Base-by-base conservation (phyloP, 2,113 vertebrate genomes). In the Phyllostomus discolor region DNA sequence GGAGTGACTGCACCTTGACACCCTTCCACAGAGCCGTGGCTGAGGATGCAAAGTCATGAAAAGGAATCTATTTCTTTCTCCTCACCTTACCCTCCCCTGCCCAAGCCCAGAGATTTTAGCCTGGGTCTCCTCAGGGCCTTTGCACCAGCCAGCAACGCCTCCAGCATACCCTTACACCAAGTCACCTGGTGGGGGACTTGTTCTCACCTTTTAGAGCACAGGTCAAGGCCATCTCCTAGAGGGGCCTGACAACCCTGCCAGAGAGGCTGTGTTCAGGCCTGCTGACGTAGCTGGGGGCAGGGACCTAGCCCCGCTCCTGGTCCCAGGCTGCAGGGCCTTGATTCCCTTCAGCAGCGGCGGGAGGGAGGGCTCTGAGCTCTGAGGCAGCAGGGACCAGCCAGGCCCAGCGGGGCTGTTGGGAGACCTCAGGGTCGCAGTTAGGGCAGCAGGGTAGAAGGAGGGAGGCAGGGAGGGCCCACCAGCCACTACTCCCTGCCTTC, bases 401-500 rank as follows among this genome's bases (percentile, higher is more conserved):
- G 24, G 50, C 12, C 57, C 17, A 5, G 69, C 0, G 8, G 0
- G 33, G 50, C 26, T 20, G 10, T 4, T 4, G 59, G 26, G 2
- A 57, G 38, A 35, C 28, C 84, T 24, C 1, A 9, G 79, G 50
- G 12, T 59, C 15, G 7, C 28, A 35, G 66, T 48, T n/a, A 16
- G 80, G 78, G 41, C n/a, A 2, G 24, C 8, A 5, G 75, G 20
- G 67, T 26, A n/a, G 46, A 46, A 66, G 48, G n/a, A 59, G 35
- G n/a, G 38, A 16, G 38, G 38, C 38, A 41, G 35, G 43, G 26
- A n/a, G n/a, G 33, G 22, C 62, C 83, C 0, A 7, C 54, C 17
- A 0, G 69, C 75, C 20, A 43, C 75, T 73, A 79, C 82, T 91
- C 41, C n/a, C 64, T 20, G 48, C 62, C 89, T 54, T 10, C 2